Evolutionary conservation across 2,888 invertebrate species (phyloP).

Genomic region (Chaetogeoica ovagalla): DNA sequence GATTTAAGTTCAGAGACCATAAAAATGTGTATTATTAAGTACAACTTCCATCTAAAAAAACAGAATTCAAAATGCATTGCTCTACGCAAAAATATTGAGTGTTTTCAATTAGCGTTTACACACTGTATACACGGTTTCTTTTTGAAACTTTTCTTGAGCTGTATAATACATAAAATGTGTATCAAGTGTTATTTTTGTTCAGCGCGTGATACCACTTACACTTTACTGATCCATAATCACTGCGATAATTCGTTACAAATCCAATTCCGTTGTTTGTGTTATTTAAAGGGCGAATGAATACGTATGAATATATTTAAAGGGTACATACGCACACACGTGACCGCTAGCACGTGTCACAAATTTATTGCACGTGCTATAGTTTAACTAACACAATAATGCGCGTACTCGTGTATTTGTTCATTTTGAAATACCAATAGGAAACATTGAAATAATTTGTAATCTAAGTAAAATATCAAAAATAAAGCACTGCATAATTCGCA

Average conservation of each 20-base stretch:
- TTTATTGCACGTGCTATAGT: constrained; percentile 36
- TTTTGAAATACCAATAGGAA: background rate
- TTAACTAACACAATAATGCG: constrained; percentile 35
- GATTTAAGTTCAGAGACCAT: no score
- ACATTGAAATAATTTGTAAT: background rate
- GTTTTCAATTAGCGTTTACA: no score
- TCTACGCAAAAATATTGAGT: no score
- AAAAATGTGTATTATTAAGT: no score
- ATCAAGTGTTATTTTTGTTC: background rate
- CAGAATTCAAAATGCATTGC: no score
- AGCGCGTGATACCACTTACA: background rate
- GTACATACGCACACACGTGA: constrained; percentile 19
- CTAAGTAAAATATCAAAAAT: no score
- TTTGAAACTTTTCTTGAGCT: no score
- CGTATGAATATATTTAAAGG: constrained; percentile 35
- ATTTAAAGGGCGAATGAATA: constrained; percentile 26
- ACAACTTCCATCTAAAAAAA: no score
- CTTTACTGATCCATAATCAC: background rate
- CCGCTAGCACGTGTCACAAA: constrained; percentile 32
- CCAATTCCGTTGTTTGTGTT: constrained; percentile 4
- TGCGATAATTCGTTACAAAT: background rate
- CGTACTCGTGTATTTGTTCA: background rate
- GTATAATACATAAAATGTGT: no score
- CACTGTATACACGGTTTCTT: no score
- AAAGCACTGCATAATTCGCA: no score